phyloP scores from a whole-genome alignment of 2,888 invertebrate genomes.

The Rhingia campestris region DNA sequence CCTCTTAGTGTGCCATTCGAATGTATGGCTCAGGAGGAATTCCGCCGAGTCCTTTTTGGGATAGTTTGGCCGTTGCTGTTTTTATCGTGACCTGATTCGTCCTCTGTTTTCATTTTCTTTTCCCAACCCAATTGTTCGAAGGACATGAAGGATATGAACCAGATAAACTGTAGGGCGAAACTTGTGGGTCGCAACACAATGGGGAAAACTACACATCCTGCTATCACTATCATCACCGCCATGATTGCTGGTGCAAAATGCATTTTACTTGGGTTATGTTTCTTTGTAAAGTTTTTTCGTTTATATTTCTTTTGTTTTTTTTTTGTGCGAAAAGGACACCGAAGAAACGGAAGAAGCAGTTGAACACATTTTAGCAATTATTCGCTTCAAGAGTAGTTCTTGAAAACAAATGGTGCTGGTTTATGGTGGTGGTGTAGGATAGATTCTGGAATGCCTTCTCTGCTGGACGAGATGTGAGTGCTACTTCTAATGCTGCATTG shows the following conservation, averaged over 20 bases:
- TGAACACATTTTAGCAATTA: conserved; percentile 74
- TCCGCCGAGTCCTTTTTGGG: conserved; percentile 40
- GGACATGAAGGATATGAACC: conserved; percentile 53
- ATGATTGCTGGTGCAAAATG: conserved; percentile 71
- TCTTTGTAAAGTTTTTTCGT: conserved; percentile 60
- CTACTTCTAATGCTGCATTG: conserved; percentile 48
- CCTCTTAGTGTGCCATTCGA: conserved; percentile 29
- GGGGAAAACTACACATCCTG: conserved; percentile 60
- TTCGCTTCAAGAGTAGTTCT: conserved; percentile 71
- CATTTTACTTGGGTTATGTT: conserved; percentile 68
- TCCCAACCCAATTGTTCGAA: conserved; percentile 58
- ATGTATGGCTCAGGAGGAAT: conserved; percentile 16
- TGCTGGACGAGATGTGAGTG: conserved; percentile 33
- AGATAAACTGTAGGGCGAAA: conserved; percentile 52
- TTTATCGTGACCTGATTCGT: conserved; percentile 34
- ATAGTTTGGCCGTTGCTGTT: conserved; percentile 24
- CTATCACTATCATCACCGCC: conserved; percentile 67
- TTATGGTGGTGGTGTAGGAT: not conserved
- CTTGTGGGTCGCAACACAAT: conserved; percentile 37
- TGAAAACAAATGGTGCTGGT: conserved; percentile 56
- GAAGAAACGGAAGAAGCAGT: conserved; percentile 57
- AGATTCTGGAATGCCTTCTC: conserved; percentile 38
- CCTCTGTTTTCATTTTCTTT: conserved; percentile 48
- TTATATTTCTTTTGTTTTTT: conserved; percentile 26
- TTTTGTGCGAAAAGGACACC: conserved; percentile 11